Base-by-base conservation (phyloP, 2,113 vertebrate species). In the Phycodurus eques region DNA sequence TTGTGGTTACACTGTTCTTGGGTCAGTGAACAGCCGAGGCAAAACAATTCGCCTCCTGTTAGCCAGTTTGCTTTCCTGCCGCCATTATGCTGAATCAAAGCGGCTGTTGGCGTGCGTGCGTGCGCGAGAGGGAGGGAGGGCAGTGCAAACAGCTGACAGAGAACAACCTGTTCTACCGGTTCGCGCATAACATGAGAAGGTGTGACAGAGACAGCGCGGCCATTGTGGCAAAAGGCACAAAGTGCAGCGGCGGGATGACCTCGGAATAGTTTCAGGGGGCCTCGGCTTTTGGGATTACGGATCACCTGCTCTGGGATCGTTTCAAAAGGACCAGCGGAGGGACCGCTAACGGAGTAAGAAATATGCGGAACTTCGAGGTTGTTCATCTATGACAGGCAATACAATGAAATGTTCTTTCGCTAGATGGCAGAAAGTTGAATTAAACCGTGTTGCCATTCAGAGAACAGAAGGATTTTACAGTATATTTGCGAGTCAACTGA, bases 121-220 rank as follows among this genome's bases (percentile, higher is more conserved):
- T 72, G 71, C 49, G 72, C 49, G 66, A 68, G 71, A 66, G 43
- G 73, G 56, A 80, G 70, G 72, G 46, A 77, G 80, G 73, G 67
- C 72, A 75, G 76, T 79, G 80, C 85, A 85, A 88, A 89, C 88
- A 86, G 86, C 85, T 84, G 83, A 86, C 67, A n/a, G 54, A 76
- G 80, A 67, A 84, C 17, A 79, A 85, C 76, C 64, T 4, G 92
- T 90, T 92, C 63, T 57, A 83, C 92, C 70, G 60, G 92, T 93
- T 91, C 79, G 27, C 67, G 74, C 89, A 93, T 93, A 93, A 84
- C 90, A 91, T 85, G 83, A 72, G 77, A 89, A 93, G 93, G 93
- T 88, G 93, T 89, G 91, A 92, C 92, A 85, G 68, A 85, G 83
- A 88, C 70, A 87, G 78, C 75, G 75, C 74, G 68, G 61, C 82